Evolutionary conservation across 23 tunicate genomes (phyloP), one percentile per base, ranked within the genome.

Genomic region (Aplidium turbinatum): DNA sequence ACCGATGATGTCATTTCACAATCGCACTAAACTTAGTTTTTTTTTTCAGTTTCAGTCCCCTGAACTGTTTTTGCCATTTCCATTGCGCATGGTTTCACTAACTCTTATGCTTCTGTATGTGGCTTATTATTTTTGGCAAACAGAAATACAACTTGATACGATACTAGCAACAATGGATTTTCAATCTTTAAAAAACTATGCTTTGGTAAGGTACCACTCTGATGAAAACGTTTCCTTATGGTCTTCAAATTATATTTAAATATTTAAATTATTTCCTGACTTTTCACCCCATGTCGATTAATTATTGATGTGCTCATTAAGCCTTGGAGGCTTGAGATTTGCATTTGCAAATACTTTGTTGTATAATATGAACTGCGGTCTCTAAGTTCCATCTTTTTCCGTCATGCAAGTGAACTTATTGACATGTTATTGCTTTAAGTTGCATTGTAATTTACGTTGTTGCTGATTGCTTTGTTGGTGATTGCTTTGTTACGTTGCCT

Each of bases 221-320:
- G 68, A 60, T 31, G 68, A 60, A 60, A 60, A 38, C 68, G 68
- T 60, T 36, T 38, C 68, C 11, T 60, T 60, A 28, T 31, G 68
- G 31, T 60, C 31, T 60, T 60, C 68, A 60, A 60, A 60, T n/a
- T n/a, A n/a, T n/a, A n/a, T n/a, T n/a, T n/a, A n/a, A n/a, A 38
- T 60, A 31, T 60, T 29, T 60, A 60, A 20, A 60, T 60, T 20
- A 60, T 30, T 60, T 60, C n/a, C 38, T 38, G 68, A 60, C 68
- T 60, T 60, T 60, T 36, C 76, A 46, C 54, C 76, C n/a, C n/a
- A n/a, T n/a, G n/a, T n/a, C n/a, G n/a, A n/a, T n/a, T n/a, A n/a
- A n/a, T n/a, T n/a, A n/a, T n/a, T n/a, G n/a, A n/a, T n/a, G n/a
- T n/a, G n/a, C n/a, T n/a, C n/a, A n/a, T n/a, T n/a, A n/a, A n/a